A percentile compares a stretch with the other conserved stretches of the same genome.
Evolutionary conservation across 2,888 invertebrate genomes (phyloP).

Genomic region (Macaria liturata): DNA sequence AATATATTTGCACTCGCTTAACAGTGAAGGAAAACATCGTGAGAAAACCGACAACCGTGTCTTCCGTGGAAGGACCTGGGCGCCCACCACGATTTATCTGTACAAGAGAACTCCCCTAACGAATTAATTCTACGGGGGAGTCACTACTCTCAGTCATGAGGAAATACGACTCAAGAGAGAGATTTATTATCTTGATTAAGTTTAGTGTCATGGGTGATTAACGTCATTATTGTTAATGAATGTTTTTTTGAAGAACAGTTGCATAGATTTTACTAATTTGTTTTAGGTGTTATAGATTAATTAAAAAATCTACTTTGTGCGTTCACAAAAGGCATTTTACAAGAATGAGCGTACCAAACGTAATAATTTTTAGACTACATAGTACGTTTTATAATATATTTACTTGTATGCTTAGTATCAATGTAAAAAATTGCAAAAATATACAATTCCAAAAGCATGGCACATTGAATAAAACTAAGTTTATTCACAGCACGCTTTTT

Average conservation of each 20-base stretch:
- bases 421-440: conserved; percentile 44
- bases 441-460: conserved; percentile 45
- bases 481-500: conserved; percentile 53
- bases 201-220: too few species aligned
- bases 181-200: too few species aligned
- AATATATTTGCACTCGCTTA: too few species aligned
- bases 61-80: too few species aligned
- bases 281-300: conserved; percentile 8
- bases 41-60: too few species aligned
- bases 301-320: conserved; percentile 34
- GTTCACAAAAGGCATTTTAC: conserved; percentile 42
- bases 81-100: too few species aligned
- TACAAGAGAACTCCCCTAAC: too few species aligned
- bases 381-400: conserved; percentile 13
- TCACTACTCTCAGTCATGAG: too few species aligned
- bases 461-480: conserved; percentile 49
- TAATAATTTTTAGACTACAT: conserved; percentile 23
- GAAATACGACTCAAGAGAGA: too few species aligned
- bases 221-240: conserved; percentile 7
- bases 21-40: too few species aligned
- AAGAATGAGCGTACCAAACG: conserved; percentile 43
- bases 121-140: too few species aligned
- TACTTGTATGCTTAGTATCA: conserved; percentile 14
- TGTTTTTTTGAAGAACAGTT: not conserved
- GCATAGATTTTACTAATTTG: not conserved